Evolutionary conservation across 2,888 invertebrate genomes (phyloP), one percentile per base, ranked within the genome.

Genomic region (Ochropleura plecta): DNA sequence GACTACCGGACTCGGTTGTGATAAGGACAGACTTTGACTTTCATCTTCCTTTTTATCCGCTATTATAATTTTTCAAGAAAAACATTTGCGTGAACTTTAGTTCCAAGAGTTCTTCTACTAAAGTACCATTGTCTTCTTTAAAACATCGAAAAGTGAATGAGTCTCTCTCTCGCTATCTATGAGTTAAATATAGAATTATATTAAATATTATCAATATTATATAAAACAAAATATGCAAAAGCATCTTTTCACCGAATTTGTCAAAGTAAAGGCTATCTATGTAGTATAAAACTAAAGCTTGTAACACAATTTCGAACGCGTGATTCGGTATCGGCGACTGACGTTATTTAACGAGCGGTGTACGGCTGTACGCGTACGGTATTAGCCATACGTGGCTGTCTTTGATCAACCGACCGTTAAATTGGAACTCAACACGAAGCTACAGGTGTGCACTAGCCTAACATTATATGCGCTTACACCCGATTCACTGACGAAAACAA

Each of bases 361-460:
- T 78, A 71, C 77, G 81, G 74, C 81, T 65, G 66, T 81, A 81
- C 86, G 83, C 83, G 85, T 88, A 66, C 70, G 70, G 78, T 80
- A 85, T 81, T 78, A 74, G 67, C 79, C 76, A 82, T 85, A 86
- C 82, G 70, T 70, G 81, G 73, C 71, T 76, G 84, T 86, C 95
- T 96, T 96, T 96, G 96, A 96, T 95, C 95, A 87, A 67, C 87
- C 89, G 90, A 89, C 91, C 94, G 96, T 91, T 83, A 94, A 96
- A 96, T 96, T 95, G 93, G 92, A 90, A 90, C 90, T 81, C 91
- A 89, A 84, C 90, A 85, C 88, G 85, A 89, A 86, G 86, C 88
- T 88, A 92, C 90, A 90, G 91, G 90, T 92, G 89, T 89, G 88
- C 90, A 92, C 91, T 91, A 91, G 87, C 86, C 90, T 89, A 89